These are phyloP conservation scores for Gobio occitaniae DNA, from an alignment of 2,797 vertebrate genomes.

Conservation along the genomic window DNA sequence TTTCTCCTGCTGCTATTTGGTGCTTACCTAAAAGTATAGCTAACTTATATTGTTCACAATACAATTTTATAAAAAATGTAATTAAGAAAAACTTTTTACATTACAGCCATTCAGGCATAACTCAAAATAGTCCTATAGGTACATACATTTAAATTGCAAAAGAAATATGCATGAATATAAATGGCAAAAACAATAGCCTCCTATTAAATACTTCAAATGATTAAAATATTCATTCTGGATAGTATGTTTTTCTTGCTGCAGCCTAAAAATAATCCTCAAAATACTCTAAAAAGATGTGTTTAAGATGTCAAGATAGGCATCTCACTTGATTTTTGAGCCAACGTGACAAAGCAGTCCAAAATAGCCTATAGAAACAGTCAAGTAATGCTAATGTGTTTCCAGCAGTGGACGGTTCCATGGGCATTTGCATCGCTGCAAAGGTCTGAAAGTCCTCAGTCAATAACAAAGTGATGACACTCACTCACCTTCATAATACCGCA, in stretches of 20 bases:
- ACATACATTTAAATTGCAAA: background rate
- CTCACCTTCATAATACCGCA: conserved; percentile 87
- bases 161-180: background rate
- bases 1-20: background rate
- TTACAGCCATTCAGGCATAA: background rate
- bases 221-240: too few relatives aligned
- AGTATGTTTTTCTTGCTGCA: background rate
- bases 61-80: too few relatives aligned
- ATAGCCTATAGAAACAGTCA: background rate
- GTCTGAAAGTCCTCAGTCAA: conserved; percentile 36
- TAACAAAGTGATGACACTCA: conserved; percentile 52
- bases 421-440: conserved; percentile 11
- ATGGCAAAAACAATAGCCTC: background rate
- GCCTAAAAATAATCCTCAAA: background rate
- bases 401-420: too few relatives aligned
- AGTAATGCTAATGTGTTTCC: conserved; percentile 6
- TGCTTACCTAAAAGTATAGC: background rate
- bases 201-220: background rate
- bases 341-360: background rate
- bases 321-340: background rate
- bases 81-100: background rate
- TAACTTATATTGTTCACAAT: background rate
- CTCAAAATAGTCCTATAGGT: background rate
- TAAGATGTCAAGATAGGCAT: background rate
- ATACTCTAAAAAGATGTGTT: background rate